Evolutionary conservation across 2,797 vertebrate genomes (phyloP).

Genomic region (Trichosurus vulpecula): DNA sequence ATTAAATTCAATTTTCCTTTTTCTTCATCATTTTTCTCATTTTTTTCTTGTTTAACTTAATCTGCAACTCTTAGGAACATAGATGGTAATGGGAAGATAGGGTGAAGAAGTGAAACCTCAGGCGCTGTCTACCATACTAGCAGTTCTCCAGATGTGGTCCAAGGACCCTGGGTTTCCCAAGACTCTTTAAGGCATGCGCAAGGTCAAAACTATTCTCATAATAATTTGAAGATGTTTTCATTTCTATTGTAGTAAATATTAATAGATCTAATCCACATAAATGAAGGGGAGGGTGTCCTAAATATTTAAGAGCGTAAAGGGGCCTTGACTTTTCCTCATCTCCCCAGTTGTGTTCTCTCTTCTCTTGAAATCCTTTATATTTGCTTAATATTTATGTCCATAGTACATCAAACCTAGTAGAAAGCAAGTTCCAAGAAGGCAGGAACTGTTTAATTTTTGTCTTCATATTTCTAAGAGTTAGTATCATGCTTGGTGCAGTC

Average conservation of each 20-base stretch:
- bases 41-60: neutral
- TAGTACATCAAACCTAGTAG: neutral
- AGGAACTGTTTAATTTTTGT: neutral
- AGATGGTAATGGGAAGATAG: neutral
- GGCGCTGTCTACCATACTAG: neutral
- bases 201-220: neutral
- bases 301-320: neutral
- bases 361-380: neutral
- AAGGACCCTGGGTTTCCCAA: neutral
- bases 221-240: neutral
- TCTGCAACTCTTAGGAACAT: neutral
- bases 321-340: neutral
- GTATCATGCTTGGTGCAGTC: neutral
- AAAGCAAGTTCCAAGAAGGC: neutral
- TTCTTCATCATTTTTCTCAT: no score
- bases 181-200: neutral
- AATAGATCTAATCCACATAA: neutral
- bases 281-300: neutral
- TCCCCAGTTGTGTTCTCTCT: neutral
- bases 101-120: neutral
- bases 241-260: neutral
- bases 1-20: neutral
- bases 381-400: neutral
- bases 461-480: neutral
- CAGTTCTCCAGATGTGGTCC: neutral